Evolutionary conservation across 2,888 invertebrate species (phyloP), one percentile per base, ranked within the genome.

Genomic region (Spodoptera picta): DNA sequence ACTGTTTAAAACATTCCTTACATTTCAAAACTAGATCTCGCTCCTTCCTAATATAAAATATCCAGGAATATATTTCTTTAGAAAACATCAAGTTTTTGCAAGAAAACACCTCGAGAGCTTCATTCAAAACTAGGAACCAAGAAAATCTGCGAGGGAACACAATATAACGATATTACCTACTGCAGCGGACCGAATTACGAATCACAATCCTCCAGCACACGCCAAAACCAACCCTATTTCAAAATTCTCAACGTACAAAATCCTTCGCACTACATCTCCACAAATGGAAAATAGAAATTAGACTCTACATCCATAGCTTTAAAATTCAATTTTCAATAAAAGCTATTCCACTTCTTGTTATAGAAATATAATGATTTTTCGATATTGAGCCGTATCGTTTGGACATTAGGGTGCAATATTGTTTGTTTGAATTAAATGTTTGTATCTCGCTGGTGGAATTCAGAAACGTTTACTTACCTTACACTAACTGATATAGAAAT

Each of bases 81-180:
- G 12, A 23, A 66, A 57, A 66, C 57, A 19, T 3, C 27, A 57
- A 55, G 24, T 60, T 69, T 69, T 71, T 65, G 50, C 60, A 56
- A 65, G 60, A 61, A 69, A 67, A 76, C 60, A 79, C 74, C 65
- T 73, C 47, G 14, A 60, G 51, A 77, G 74, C 60, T 75, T 61
- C 43, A 55, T 70, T 62, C 54, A 61, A 58, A 77, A 73, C 70
- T 73, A 61, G 53, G 64, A 65, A 68, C 59, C 60, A 61, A 61
- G 65, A 77, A 85, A 88, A 88, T 88, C 87, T 84, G 80, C 71
- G 80, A 80, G 80, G 80, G 84, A 87, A 85, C 82, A 83, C 80
- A 84, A 79, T 84, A 86, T 85, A 86, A 87, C 83, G 81, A 81
- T 83, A 84, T 88, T 88, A 87, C 87, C 78, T 61, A 82, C 81